Conservation (phyloP, 2,797 vertebrate species). For the Melanotaenia boesemani region DNA sequence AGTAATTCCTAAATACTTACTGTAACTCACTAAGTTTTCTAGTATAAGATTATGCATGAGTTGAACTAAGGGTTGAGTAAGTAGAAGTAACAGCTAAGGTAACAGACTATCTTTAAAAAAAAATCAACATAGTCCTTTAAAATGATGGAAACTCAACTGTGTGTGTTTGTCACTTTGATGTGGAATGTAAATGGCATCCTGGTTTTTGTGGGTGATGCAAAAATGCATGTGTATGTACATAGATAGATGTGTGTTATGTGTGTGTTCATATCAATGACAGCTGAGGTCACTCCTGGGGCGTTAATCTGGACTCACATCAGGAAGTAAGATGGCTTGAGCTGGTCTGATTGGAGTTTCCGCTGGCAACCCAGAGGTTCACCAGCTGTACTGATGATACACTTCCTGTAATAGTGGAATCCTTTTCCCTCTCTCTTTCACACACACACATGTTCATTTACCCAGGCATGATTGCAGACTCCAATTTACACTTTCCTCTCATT, state of each 20-base stretch:
- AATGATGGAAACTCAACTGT: not conserved
- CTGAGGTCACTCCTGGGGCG: constrained; percentile 77
- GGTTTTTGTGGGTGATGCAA: constrained; percentile 11
- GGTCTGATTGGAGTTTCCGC: constrained; percentile 71
- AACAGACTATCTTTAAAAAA: not conserved
- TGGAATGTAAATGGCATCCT: constrained; percentile 52
- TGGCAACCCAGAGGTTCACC: constrained; percentile 79
- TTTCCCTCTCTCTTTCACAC: constrained; percentile 4
- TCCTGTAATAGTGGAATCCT: constrained; percentile 54
- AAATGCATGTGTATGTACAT: constrained; percentile 11
- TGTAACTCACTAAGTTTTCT: constrained; percentile 1
- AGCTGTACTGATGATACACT: constrained; percentile 73
- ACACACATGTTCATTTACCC: constrained; percentile 17
- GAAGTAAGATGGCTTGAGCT: constrained; percentile 68
- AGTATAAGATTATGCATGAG: not conserved
- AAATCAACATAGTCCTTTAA: not conserved
- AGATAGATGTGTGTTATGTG: not conserved
- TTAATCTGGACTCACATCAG: constrained; percentile 79
- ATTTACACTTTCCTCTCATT: constrained; percentile 49
- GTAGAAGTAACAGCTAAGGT: not conserved
- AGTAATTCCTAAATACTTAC: not conserved
- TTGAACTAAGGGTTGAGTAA: not conserved
- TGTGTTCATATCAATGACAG: constrained; percentile 68
- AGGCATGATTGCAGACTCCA: constrained; percentile 11
- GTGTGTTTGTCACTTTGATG: constrained; percentile 21